Base-by-base conservation (phyloP, 2,113 vertebrate species). In the Apodemus speciosus region DNA sequence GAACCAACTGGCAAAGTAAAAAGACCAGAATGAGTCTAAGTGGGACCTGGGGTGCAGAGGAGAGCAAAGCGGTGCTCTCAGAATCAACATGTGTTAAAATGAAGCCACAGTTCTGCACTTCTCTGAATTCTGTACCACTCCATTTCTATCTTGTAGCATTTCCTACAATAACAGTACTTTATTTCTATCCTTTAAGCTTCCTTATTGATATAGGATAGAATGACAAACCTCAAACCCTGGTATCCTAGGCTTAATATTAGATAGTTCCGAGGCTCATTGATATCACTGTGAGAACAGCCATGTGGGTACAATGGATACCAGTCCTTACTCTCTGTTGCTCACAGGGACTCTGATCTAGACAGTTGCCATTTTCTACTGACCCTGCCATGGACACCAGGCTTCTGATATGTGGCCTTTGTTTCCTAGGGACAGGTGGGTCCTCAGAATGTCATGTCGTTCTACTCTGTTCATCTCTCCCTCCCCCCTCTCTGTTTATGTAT, bases 231-330 rank as follows among this genome's bases (percentile, higher is more conserved):
- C 23, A 38, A 62, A 21, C 14, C 8, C 15, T 27, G 38, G 16
- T 2, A 62, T 38, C 40, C 49, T 79, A 27, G 23, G 49, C 38
- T 73, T 38, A 23, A 32, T 53, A 20, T 25, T 38, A 66, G 25
- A 4, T 43, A 56, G 46, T 40, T 13, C 35, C 14, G 35, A 62
- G 46, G 30, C n/a, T 94, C 58, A 38, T 30, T 56, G 75, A 90
- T 20, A 18, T 66, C 71, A 68, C 38, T 27, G 4, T 51, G 20
- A 64, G 40, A 76, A 30, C 21, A 35, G 27, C 53, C 6, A 2
- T 30, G 5, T 83, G 40, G 21, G n/a, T 16, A 58, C 30, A 15
- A 30, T 16, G 25, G 35, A 20, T 0, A 0, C 20, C 1, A 0
- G 14, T 60, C 27, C 49, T 62, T 53, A 27, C 40, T 64, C 71